These are phyloP conservation scores for Drosophila dunni DNA, from an alignment of 1,140 invertebrate genomes.

Conservation along the genomic window DNA sequence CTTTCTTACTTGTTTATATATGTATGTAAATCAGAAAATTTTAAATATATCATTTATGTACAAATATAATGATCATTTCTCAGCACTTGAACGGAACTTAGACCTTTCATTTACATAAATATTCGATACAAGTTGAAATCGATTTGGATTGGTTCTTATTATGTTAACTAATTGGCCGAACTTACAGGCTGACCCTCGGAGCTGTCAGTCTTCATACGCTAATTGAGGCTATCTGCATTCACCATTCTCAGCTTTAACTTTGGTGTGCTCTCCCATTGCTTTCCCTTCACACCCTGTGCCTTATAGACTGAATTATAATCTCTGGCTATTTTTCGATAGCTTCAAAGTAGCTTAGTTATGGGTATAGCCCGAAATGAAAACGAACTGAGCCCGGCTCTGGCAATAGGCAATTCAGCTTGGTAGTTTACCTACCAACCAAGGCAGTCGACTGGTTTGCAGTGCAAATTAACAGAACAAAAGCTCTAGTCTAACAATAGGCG, in stretches of 20 bases:
- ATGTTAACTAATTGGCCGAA: too few species aligned
- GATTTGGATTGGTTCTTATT: too few species aligned
- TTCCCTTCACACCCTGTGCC: too few species aligned
- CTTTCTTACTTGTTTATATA: too few species aligned
- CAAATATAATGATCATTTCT: too few species aligned
- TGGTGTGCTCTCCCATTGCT: neutral
- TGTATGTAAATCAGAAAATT: too few species aligned
- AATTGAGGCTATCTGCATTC: conserved; percentile 30
- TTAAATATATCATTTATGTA: too few species aligned
- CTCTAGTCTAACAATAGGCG: conserved; percentile 64
- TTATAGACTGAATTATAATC: conserved; percentile 11
- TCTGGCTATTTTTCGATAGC: conserved; percentile 64
- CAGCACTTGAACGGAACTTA: too few species aligned
- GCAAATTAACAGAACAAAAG: conserved; percentile 81
- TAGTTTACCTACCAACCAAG: conserved; percentile 29
- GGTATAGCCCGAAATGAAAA: conserved; percentile 30
- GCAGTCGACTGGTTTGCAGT: conserved; percentile 29
- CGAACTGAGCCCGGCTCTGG: conserved; percentile 53
- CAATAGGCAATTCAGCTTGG: conserved; percentile 31
- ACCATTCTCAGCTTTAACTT: conserved; percentile 13
- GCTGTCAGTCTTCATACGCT: conserved; percentile 15
- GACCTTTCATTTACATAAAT: too few species aligned
- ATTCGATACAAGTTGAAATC: too few species aligned
- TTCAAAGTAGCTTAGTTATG: conserved; percentile 73
- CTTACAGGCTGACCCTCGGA: conserved; percentile 7